phyloP scores from a whole-genome alignment of 2,797 vertebrate species.

The Acrossocheilus wenchowensis region DNA sequence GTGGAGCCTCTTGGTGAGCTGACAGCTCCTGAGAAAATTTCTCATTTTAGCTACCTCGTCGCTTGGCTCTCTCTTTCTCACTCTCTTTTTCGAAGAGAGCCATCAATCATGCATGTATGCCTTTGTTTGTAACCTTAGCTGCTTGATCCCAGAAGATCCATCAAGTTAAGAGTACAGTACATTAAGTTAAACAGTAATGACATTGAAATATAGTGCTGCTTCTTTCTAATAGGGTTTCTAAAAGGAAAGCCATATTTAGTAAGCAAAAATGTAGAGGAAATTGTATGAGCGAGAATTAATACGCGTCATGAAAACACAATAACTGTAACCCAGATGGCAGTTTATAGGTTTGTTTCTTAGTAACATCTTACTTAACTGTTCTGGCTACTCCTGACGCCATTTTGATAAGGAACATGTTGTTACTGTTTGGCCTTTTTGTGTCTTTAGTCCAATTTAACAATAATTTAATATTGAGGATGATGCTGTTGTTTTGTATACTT shows the following conservation, averaged over 20 bases:
- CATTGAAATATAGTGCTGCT: slow-evolving; percentile 40
- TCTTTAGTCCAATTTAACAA: background rate
- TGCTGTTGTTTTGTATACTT: background rate
- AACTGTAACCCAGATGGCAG: background rate
- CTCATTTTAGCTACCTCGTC: slow-evolving; percentile 25
- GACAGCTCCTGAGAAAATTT: slow-evolving; percentile 35
- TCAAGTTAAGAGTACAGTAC: slow-evolving; percentile 41
- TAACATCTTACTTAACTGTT: background rate
- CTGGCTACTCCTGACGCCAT: background rate
- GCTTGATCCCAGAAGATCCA: slow-evolving; percentile 46
- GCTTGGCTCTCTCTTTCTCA: slow-evolving; percentile 1
- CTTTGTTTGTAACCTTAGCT: slow-evolving; percentile 55
- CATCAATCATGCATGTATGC: slow-evolving; percentile 46
- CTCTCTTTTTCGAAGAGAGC: slow-evolving; percentile 33
- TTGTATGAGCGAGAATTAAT: background rate
- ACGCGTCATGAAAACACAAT: background rate
- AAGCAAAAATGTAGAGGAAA: background rate
- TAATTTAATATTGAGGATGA: background rate
- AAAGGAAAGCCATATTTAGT: slow-evolving; percentile 18
- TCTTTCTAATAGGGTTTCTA: slow-evolving; percentile 19
- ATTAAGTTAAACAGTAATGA: slow-evolving; percentile 36
- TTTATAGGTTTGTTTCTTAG: slow-evolving; percentile 20
- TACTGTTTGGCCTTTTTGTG: background rate
- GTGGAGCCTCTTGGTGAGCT: slow-evolving; percentile 28
- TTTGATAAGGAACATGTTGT: background rate